Base-by-base conservation (phyloP, 2,797 vertebrate genomes). In the Pseudomugil tenellus region DNA sequence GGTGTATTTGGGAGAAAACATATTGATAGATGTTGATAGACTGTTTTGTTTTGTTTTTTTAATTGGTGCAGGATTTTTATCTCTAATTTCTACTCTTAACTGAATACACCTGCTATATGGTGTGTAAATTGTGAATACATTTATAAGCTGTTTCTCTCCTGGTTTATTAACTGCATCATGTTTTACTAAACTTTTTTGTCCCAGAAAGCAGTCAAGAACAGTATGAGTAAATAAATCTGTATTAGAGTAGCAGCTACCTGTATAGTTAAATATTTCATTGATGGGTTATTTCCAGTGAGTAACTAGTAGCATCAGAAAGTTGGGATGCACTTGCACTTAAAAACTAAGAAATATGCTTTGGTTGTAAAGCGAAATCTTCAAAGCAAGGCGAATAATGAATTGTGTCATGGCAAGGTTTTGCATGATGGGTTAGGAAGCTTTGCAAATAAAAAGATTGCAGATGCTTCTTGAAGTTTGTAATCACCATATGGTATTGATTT, bases 241-340 rank as follows among this genome's bases (percentile, higher is more conserved):
- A 83, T 86, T 84, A 83, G 84, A 87, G 83, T 49, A 89, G 89
- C 84, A 87, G 83, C 85, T 72, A 67, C 79, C 43, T 4, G 76
- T 60, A 74, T 64, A 79, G 63, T 71, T 92, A 75, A 89, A 92
- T 91, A 88, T 92, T 90, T 91, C 77, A 91, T 89, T 28, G 56
- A 9, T 17, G 63, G 79, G 65, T 83, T 87, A 71, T 80, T 86
- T 91, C 71, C 81, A 79, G 53, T 72, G 62, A 70, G 73, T 58
- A 61, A 74, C 69, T 53, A 6, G 58, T 34, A 80, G 73, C 53
- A 80, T 66, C 71, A 68, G 64, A 66, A 66, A 54, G 68, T 74
- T 49, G 55, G 48, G 67, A 77, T 73, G 57, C 4, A 43, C 10
- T 48, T 21, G 46, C 46, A 26, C 13, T 52, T 52, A 52, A 8